Conservation (phyloP, 1,140 invertebrate species). For the Drosophila nannoptera region DNA sequence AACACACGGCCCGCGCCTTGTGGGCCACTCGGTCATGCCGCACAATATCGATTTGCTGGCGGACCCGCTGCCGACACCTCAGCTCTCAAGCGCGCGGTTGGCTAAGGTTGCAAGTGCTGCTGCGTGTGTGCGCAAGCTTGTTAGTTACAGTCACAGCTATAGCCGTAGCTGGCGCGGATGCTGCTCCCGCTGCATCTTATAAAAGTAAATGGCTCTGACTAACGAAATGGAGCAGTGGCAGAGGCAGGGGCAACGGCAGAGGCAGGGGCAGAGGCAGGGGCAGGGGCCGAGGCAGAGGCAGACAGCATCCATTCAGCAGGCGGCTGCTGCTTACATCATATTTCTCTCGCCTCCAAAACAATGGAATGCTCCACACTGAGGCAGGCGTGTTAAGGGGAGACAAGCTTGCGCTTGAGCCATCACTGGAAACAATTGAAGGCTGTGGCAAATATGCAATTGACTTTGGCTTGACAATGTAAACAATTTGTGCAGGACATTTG, state of each 20-base stretch:
- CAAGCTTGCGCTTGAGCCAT: conserved; percentile 2
- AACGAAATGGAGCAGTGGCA: conserved; percentile 56
- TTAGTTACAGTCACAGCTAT: conserved; percentile 39
- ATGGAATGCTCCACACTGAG: conserved; percentile 29
- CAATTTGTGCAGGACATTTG: conserved; percentile 36
- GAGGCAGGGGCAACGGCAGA: too few species aligned
- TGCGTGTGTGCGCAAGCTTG: conserved; percentile 5
- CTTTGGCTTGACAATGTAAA: conserved; percentile 42
- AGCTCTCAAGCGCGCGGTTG: conserved; percentile 60
- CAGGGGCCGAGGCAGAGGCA: too few species aligned
- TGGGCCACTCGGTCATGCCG: conserved; percentile 76
- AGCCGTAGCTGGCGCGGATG: conserved; percentile 23
- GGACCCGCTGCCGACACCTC: not conserved
- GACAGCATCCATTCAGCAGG: not conserved
- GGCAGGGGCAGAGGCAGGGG: too few species aligned
- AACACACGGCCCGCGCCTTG: conserved; percentile 49
- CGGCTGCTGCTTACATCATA: conserved; percentile 64
- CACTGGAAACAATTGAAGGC: conserved; percentile 32
- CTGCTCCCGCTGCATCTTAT: conserved; percentile 58
- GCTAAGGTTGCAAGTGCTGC: conserved; percentile 58
- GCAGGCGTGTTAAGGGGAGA: conserved; percentile 11
- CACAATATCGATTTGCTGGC: conserved; percentile 74
- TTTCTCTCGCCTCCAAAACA: conserved; percentile 64
- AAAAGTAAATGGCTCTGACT: conserved; percentile 68
- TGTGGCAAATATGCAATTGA: conserved; percentile 46